Base-by-base conservation (phyloP, 1,140 invertebrate species). In the Drosophila bifasciata region DNA sequence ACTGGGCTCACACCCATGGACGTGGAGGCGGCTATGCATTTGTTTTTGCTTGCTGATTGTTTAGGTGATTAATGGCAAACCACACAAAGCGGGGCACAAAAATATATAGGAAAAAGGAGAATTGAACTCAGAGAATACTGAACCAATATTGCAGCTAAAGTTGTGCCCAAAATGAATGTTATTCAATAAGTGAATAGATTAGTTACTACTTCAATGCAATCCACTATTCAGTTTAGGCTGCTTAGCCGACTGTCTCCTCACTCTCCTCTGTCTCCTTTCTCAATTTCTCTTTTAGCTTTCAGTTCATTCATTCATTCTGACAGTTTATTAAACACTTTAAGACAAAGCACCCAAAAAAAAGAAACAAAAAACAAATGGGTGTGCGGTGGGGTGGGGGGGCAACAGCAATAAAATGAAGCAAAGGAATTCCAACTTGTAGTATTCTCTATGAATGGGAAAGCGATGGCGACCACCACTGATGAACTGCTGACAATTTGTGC, bases 401-500 rank as follows among this genome's bases (percentile, higher is more conserved):
- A n/a, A 28, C 32, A 56, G 56, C 56, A 32, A 19, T 36, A 36
- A 36, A 36, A 36, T 13, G 32, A 11, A 36, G 32, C 64, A 44
- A 17, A 48, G 66, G 63, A 68, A 68, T 68, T 63, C 66, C n/a
- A n/a, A 43, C 32, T 68, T 68, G 32, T 68, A 56, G n/a, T n/a
- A n/a, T n/a, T n/a, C 56, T 68, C 23, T 63, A 50, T 68, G 62
- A 68, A 68, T 68, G 63, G 46, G n/a, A n/a, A 67, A 68, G 55
- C 49, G 64, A 68, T 68, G 64, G 67, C 51, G 51, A 61, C 79
- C 68, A 61, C 79, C 68, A 45, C 73, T 85, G 83, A 85, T 85
- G 80, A 85, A 85, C 80, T 85, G 81, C 81, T 85, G 80, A 85
- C 81, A 86, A 85, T 85, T 85, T 81, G 80, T 80, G 73, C 80